These are phyloP conservation scores for Daktulosphaira vitifoliae DNA, from an alignment of 1,140 invertebrate species.

Conservation along the genomic window DNA sequence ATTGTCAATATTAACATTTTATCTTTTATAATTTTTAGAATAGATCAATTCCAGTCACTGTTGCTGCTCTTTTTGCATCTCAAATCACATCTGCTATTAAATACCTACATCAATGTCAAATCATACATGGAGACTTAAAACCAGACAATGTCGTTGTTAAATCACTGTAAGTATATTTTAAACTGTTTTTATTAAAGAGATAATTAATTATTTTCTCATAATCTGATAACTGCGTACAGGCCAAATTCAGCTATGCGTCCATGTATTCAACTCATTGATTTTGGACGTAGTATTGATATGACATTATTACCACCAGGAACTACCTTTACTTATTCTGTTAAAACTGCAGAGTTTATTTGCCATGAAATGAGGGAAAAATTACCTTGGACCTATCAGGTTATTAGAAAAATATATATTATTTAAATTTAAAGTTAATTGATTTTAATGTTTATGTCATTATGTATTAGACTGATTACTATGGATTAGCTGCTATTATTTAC, in stretches of 20 bases:
- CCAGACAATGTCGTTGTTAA: slow-evolving; percentile 91
- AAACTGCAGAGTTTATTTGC: slow-evolving; percentile 69
- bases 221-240: slow-evolving; percentile 2
- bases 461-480: slow-evolving; percentile 69
- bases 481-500: slow-evolving; percentile 75
- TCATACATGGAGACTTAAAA: slow-evolving; percentile 95
- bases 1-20: not conserved
- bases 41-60: not conserved
- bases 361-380: slow-evolving; percentile 76
- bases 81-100: slow-evolving; percentile 49
- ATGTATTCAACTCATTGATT: slow-evolving; percentile 72
- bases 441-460: slow-evolving; percentile 20
- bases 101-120: slow-evolving; percentile 77
- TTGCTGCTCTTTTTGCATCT: not conserved
- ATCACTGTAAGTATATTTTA: slow-evolving; percentile 52
- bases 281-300: slow-evolving; percentile 85
- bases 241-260: slow-evolving; percentile 42
- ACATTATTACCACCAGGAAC: slow-evolving; percentile 66
- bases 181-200: not conserved
- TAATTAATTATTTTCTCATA: slow-evolving; percentile 4
- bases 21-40: not conserved
- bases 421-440: not conserved
- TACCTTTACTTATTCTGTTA: slow-evolving; percentile 64
- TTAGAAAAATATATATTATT: slow-evolving; percentile 4
- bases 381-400: slow-evolving; percentile 81